Evolutionary conservation across 2,888 invertebrate species (phyloP), one percentile per base, ranked within the genome.

Genomic region (Melikaiella ostensackeni): DNA sequence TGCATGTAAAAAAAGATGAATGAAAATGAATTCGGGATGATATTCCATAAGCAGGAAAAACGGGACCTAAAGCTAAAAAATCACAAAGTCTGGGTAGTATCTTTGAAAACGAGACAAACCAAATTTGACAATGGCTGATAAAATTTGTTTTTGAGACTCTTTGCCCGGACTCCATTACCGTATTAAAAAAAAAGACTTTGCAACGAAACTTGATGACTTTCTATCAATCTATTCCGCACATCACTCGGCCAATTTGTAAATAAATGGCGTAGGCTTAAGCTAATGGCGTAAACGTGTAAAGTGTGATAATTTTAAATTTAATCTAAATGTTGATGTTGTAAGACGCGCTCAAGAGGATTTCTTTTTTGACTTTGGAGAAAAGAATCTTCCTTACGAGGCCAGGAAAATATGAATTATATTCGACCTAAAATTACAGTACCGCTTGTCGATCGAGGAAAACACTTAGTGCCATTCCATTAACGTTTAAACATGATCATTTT

Each of bases 301-400:
- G 88, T 88, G 89, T 91, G 89, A 89, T 89, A 88, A 89, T 87
- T 88, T 86, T 13, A 80, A 81, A 83, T 79, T 85, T 85, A 88
- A 88, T 88, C 83, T 87, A 86, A 85, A 86, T 88, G 87, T 89
- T 87, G 80, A 84, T 85, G 80, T 79, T 81, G 79, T 76, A 84
- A 85, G 75, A 79, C 77, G 81, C 84, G 84, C 82, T 82, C 81
- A 83, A 83, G 77, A 77, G 74, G 77, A 78, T 80, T 80, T 82
- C 77, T 82, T 80, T 77, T 76, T 79, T 77, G 76, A 80, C 64
- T 63, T 77, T 64, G 42, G 59, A 61, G 30, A 78, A 76, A 80
- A 82, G 80, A 82, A 80, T 82, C 80, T 78, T 79, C 75, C 61
- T 62, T 61, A 38, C 42, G 74, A 79, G 57, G 27, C 35, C 59